phyloP scores from a whole-genome alignment of 2,113 vertebrate species.

The Platanista minor region DNA sequence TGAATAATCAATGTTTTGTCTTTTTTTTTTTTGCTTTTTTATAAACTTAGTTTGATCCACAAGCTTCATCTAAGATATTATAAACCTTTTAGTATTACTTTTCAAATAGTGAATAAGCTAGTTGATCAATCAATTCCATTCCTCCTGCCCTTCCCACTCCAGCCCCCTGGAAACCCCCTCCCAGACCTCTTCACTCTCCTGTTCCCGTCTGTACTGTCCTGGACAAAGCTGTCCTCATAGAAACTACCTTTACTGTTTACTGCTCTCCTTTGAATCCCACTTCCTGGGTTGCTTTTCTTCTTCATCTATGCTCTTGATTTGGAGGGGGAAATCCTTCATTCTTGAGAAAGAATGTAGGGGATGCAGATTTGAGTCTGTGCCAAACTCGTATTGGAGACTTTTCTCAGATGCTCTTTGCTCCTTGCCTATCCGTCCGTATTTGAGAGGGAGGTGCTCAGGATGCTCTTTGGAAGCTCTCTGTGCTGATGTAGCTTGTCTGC shows the following conservation, averaged over 20 bases:
- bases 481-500: neutral
- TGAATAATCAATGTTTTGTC: neutral
- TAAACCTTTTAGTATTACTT: neutral
- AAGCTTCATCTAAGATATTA: neutral
- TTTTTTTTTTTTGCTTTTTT: neutral
- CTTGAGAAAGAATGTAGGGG: neutral
- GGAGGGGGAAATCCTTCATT: neutral
- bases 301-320: neutral
- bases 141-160: neutral
- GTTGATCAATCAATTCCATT: neutral
- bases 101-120: neutral
- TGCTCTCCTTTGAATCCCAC: neutral
- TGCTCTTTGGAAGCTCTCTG: neutral
- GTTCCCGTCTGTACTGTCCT: neutral
- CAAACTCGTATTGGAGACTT: neutral
- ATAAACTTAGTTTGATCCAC: neutral
- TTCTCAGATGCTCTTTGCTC: neutral
- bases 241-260: neutral
- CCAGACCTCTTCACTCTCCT: neutral
- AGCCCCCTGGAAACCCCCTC: neutral
- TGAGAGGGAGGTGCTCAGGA: neutral
- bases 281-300: neutral
- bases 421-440: neutral
- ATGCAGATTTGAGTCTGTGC: neutral
- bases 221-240: neutral